Evolutionary conservation across 1,140 invertebrate species (phyloP).

Genomic region (Listronotus oregonensis): DNA sequence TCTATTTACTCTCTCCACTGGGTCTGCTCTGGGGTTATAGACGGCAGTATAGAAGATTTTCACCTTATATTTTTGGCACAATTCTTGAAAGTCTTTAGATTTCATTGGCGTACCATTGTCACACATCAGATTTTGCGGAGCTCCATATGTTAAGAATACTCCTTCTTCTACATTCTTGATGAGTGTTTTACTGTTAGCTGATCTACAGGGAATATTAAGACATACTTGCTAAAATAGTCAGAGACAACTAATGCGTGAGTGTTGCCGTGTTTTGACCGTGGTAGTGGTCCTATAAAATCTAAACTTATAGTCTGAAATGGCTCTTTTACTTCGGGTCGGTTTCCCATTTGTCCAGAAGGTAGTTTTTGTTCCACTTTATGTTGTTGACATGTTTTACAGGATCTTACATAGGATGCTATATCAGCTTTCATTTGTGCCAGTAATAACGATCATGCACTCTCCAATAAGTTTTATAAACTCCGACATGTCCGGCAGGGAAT

Average conservation of each 20-base stretch:
- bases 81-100: no score
- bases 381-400: slow-evolving; percentile 42
- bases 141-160: slow-evolving; percentile 33
- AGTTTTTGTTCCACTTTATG: slow-evolving; percentile 40
- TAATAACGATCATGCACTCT: slow-evolving; percentile 16
- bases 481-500: slow-evolving; percentile 13
- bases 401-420: slow-evolving; percentile 29
- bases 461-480: slow-evolving; percentile 10
- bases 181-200: slow-evolving; percentile 14
- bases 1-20: no score
- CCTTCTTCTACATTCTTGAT: slow-evolving; percentile 32
- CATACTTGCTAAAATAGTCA: slow-evolving; percentile 47
- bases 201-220: slow-evolving; percentile 21
- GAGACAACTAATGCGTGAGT: slow-evolving; percentile 48
- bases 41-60: no score
- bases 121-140: no score
- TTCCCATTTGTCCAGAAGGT: slow-evolving; percentile 43
- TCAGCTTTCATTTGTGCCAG: slow-evolving; percentile 28
- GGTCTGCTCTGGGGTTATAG: no score
- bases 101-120: no score
- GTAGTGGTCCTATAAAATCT: slow-evolving; percentile 49
- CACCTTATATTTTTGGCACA: no score
- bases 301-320: slow-evolving; percentile 45
- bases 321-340: slow-evolving; percentile 17
- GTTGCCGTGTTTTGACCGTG: slow-evolving; percentile 41